Evolutionary conservation across 2,797 vertebrate species (phyloP), one percentile per base, ranked within the genome.

Genomic region (Morelia viridis): DNA sequence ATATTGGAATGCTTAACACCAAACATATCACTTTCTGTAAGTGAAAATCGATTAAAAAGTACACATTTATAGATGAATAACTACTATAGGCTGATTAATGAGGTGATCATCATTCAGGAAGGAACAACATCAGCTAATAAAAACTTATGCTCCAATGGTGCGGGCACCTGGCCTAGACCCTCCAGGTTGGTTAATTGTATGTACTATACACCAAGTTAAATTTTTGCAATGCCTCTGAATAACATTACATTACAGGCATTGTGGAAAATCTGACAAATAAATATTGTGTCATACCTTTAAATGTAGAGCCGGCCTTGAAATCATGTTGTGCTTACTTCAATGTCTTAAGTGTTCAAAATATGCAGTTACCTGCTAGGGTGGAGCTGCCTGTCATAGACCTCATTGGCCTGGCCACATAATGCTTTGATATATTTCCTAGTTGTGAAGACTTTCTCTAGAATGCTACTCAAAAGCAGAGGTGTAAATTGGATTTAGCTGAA

Each of bases 1-100:
- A 93, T 91, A 95, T 65, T 64, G 95, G 12, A 91, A 92, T 91
- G 83, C 31, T 89, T 95, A 92, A 83, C 19, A 95, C 85, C 0
- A 94, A 95, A 96, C 22, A 0, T 0, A 93, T 94, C 0, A 88
- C 89, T 95, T 95, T 46, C 84, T 90, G 65, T 90, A 94, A 94
- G 15, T 92, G 13, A 93, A 95, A 93, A 89, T 17, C 8, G 86
- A 90, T 93, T 91, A 90, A 92, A 88, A 53, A 53, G 50, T 53
- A 8, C 50, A 53, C 6, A 53, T 53, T 53, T 53, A 53, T 53
- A 53, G 50, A 53, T 7, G 50, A 53, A 53, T 0, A 92, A 91
- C 3, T 89, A 94, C 53, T 87, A 31, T 61, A 60, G 86, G 0
- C 8, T 89, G 31, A 12, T 26, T 62, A 6, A 50, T 2, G 89